Conservation (phyloP, 2,797 vertebrate genomes). For the Argyrosomus regius region DNA sequence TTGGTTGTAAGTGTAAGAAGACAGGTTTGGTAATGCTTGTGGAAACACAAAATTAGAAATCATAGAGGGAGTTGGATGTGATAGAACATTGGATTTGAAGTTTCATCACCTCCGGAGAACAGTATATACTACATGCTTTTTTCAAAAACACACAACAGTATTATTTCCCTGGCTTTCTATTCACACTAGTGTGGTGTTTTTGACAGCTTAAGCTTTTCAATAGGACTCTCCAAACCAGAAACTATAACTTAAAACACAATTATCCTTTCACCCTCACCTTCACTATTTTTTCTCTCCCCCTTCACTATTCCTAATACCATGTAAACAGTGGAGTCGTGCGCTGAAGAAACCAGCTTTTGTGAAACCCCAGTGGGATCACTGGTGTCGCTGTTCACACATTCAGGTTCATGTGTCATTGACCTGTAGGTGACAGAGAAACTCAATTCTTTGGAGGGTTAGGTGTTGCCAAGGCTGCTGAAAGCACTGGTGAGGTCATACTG, state of each 20-base stretch:
- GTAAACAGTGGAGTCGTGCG: constrained; percentile 19
- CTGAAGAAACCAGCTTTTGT: constrained; percentile 37
- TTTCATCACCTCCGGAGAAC: not conserved
- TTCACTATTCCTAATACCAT: constrained; percentile 13
- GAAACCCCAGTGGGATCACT: constrained; percentile 46
- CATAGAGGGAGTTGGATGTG: not conserved
- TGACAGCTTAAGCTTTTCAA: constrained; percentile 7
- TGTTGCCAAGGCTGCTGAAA: constrained; percentile 63
- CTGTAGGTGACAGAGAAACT: constrained; percentile 54
- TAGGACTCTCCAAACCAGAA: constrained; percentile 3
- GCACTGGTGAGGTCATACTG: constrained; percentile 43
- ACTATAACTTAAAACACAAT: constrained; percentile 17
- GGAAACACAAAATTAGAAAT: not conserved
- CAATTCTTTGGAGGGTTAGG: constrained; percentile 52
- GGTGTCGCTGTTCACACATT: constrained; percentile 77
- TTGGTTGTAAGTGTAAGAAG: not conserved
- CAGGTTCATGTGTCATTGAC: constrained; percentile 69
- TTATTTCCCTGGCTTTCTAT: not conserved
- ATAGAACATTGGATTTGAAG: not conserved
- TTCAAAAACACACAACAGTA: not conserved
- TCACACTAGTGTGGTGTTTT: constrained; percentile 2
- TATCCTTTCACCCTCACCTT: constrained; percentile 17
- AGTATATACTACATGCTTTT: not conserved
- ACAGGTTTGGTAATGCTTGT: not conserved
- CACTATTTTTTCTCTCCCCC: not conserved